Conservation (phyloP, 2,797 vertebrate species). For the Mus caroli region DNA sequence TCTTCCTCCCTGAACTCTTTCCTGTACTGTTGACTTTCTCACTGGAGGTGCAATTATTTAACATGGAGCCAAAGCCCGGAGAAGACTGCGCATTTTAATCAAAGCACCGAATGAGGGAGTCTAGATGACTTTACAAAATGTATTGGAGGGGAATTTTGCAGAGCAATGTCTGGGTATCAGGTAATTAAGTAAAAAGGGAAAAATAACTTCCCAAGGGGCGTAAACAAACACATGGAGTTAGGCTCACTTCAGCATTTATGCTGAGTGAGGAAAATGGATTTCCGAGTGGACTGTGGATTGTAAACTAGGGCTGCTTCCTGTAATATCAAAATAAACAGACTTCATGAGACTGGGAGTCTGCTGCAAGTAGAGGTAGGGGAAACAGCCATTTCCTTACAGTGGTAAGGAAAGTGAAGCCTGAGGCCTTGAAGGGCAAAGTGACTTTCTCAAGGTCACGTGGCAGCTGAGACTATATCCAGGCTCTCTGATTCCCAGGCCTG, state of each 20-base stretch:
- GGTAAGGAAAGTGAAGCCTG: neutral
- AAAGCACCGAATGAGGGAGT: slow-evolving; percentile 70
- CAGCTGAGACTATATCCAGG: neutral
- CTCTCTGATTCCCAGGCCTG: neutral
- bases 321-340: neutral
- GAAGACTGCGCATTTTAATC: slow-evolving; percentile 82
- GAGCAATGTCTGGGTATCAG: slow-evolving; percentile 75
- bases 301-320: neutral
- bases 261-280: slow-evolving; percentile 76
- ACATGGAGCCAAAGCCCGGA: slow-evolving; percentile 62
- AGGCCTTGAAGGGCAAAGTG: neutral
- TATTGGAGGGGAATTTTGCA: slow-evolving; percentile 75
- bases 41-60: slow-evolving; percentile 77
- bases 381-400: neutral
- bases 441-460: slow-evolving; percentile 34
- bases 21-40: slow-evolving; percentile 65
- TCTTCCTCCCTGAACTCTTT: slow-evolving; percentile 15
- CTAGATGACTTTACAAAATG: slow-evolving; percentile 81
- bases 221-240: slow-evolving; percentile 76
- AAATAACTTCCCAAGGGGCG: slow-evolving; percentile 78
- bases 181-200: slow-evolving; percentile 81
- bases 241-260: slow-evolving; percentile 63
- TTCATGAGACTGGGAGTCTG: neutral
- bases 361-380: neutral
- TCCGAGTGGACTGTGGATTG: slow-evolving; percentile 60